Conservation (phyloP, 1,140 invertebrate genomes). For the Ruditapes philippinarum region DNA sequence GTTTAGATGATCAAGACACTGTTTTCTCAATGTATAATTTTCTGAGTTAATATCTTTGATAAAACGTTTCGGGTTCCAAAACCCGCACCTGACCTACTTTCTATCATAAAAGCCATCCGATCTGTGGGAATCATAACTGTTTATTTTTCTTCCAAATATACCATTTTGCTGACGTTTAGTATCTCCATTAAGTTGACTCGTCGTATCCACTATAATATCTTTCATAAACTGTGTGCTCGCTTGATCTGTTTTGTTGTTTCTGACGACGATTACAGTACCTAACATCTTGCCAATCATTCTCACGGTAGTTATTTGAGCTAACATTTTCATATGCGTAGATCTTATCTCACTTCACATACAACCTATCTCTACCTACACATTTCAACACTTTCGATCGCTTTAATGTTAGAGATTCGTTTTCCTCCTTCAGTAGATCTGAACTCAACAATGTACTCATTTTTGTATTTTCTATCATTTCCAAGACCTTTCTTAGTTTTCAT, state of each 20-base stretch:
- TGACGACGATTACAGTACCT: background rate
- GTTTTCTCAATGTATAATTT: constrained; percentile 12
- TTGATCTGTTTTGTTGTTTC: background rate
- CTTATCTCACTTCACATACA: background rate
- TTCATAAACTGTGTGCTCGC: background rate
- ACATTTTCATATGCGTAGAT: background rate
- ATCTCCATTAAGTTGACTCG: background rate
- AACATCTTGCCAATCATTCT: background rate
- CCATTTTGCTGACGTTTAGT: background rate
- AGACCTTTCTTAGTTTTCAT: background rate
- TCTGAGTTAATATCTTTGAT: constrained; percentile 28
- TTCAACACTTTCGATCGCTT: background rate
- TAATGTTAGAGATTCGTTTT: background rate
- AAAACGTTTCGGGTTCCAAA: constrained; percentile 62
- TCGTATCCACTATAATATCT: background rate
- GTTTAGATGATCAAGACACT: constrained; percentile 39
- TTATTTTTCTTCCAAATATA: too few species aligned
- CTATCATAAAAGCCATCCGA: too few species aligned
- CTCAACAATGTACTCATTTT: background rate
- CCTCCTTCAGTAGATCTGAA: background rate
- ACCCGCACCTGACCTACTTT: constrained; percentile 39
- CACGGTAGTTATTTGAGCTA: background rate
- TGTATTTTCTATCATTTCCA: background rate
- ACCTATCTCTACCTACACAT: background rate
- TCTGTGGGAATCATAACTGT: too few species aligned